Base-by-base conservation (phyloP, 2,113 vertebrate genomes). In the Astatotilapia flaviijosephi region DNA sequence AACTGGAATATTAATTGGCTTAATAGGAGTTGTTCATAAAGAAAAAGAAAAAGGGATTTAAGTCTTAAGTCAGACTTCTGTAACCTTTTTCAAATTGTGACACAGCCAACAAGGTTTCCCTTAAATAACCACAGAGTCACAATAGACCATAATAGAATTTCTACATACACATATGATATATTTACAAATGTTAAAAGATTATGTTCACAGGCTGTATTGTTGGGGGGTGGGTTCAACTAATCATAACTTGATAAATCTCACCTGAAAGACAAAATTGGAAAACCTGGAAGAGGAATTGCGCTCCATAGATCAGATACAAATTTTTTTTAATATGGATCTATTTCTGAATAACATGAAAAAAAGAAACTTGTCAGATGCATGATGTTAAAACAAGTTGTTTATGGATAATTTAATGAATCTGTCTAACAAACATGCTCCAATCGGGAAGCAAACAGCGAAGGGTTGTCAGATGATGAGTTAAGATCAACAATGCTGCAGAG, bases 251-350 rank as follows among this genome's bases (percentile, higher is more conserved):
- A 60, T 60, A 17, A 31, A 31, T 60, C 15, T 60, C 28, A 60
- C 15, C 56, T 33, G 28, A 10, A 62, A 62, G 15, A 33, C 15
- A 33, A 60, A 60, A 31, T 10, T 33, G 56, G 14, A 31, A 33
- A 17, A 60, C 15, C 15, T 62, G 28, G 28, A 62, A 33, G 58
- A 6, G 28, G 9, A 33, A 33, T 19, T 11, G 28, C 1, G 0
- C 1, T 62, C 15, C 9, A 33, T 31, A 5, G 56, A 31, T 60
- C 56, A 60, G 28, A 33, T 33, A 19, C 6, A 60, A 17, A 2
- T 0, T 0, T 0, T 2, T 56, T 37, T 68, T 68, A 40, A 40
- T 68, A 1, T 12, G 19, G 3, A 68, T 21, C 33, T 68, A n/a
- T 68, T 37, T 37, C 19, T 37, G 60, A 68, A n/a, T 37, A n/a